These are phyloP conservation scores for Lasius fuliginosus DNA, from an alignment of 2,888 invertebrate species.

Conservation along the genomic window DNA sequence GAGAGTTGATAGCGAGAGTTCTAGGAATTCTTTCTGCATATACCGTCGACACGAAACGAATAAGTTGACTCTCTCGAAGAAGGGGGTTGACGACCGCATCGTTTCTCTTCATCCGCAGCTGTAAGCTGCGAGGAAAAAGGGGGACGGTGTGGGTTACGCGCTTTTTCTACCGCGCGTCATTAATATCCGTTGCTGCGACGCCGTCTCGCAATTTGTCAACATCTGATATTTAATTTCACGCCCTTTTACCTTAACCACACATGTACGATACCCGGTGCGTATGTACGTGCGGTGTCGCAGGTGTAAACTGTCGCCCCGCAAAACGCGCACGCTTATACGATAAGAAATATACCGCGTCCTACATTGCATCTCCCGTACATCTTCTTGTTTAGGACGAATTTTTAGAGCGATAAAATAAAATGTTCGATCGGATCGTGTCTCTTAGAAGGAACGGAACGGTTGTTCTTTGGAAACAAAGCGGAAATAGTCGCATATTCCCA, in stretches of 20 bases:
- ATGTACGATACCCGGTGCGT: constrained; percentile 37
- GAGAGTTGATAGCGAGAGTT: constrained; percentile 58
- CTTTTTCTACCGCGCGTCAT: constrained; percentile 84
- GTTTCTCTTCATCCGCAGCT: constrained; percentile 86
- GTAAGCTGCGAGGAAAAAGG: constrained; percentile 76
- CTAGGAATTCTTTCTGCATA: constrained; percentile 9
- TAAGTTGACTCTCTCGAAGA: constrained; percentile 71
- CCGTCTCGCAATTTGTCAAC: constrained; percentile 86
- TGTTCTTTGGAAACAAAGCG: constrained; percentile 57
- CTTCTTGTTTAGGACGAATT: neutral
- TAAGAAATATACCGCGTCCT: neutral
- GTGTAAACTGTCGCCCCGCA: constrained; percentile 61
- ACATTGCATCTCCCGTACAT: neutral
- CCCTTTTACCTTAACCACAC: constrained; percentile 79
- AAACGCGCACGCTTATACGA: constrained; percentile 23
- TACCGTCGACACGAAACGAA: constrained; percentile 61
- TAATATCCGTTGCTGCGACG: constrained; percentile 86
- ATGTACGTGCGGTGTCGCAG: constrained; percentile 51
- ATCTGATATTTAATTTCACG: constrained; percentile 86
- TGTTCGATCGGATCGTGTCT: constrained; percentile 31
- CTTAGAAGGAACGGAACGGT: constrained; percentile 49
- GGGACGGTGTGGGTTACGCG: constrained; percentile 81
- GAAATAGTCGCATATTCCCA: constrained; percentile 68
- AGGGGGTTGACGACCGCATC: constrained; percentile 80
- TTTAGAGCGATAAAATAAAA: neutral